phyloP scores from a whole-genome alignment of 1,140 invertebrate genomes.

The Parasteatoda tepidariorum region DNA sequence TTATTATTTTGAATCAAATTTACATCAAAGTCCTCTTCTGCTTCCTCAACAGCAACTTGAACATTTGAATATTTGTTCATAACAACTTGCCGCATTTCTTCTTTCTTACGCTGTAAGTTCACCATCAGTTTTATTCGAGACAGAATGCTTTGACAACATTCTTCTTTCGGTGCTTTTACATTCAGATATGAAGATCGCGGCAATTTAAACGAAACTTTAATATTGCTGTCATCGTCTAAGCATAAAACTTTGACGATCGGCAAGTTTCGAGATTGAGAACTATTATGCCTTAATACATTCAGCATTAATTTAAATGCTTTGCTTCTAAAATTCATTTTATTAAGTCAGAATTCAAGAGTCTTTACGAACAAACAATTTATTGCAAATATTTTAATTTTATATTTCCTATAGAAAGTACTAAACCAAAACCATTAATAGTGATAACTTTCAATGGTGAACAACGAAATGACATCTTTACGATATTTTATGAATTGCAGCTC shows the following conservation, averaged over 20 bases:
- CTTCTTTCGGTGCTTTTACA: slow-evolving; percentile 5
- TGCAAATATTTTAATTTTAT: no score
- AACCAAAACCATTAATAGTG: no score
- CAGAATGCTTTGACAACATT: background rate
- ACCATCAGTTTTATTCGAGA: slow-evolving; percentile 14
- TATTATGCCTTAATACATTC: background rate
- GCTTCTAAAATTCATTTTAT: no score
- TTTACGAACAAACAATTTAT: no score
- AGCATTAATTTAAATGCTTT: no score
- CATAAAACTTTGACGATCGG: slow-evolving; percentile 16
- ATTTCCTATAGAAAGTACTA: no score
- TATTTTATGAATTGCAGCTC: no score
- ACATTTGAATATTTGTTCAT: background rate
- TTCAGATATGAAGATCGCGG: background rate
- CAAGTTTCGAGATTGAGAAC: background rate
- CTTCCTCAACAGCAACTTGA: background rate
- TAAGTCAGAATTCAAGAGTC: no score
- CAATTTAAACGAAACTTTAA: slow-evolving; percentile 2
- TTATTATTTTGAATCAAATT: slow-evolving; percentile 4
- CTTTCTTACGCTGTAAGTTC: slow-evolving; percentile 16
- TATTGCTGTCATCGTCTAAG: background rate
- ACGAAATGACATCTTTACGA: no score
- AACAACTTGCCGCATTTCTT: slow-evolving; percentile 8
- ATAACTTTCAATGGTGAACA: no score
- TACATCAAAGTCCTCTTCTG: slow-evolving; percentile 9